phyloP scores from a whole-genome alignment of 1,140 invertebrate genomes.

The Ooceraea biroi region DNA sequence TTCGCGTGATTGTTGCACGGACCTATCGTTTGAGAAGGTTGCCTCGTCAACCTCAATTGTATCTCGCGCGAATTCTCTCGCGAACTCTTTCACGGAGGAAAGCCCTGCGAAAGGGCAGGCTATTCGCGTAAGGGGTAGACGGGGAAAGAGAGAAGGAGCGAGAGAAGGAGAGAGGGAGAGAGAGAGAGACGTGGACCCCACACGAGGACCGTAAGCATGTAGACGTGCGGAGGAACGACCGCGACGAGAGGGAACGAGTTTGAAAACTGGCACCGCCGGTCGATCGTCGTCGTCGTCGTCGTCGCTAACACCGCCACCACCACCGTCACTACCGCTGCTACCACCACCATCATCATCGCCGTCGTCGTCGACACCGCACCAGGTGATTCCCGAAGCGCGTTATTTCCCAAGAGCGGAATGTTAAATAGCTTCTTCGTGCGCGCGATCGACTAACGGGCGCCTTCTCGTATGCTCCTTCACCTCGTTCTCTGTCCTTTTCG shows the following conservation, averaged over 20 bases:
- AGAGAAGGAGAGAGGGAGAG: constrained; percentile 28
- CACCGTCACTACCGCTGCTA: too few species aligned
- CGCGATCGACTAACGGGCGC: constrained; percentile 74
- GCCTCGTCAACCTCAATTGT: too few species aligned
- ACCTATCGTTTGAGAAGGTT: background rate
- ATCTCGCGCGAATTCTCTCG: constrained; percentile 33
- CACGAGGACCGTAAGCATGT: constrained; percentile 36
- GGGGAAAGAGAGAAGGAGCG: background rate
- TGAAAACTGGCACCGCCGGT: constrained; percentile 76
- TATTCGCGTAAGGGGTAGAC: constrained; percentile 14
- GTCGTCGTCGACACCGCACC: constrained; percentile 40
- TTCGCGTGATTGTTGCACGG: constrained; percentile 1
- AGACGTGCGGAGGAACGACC: constrained; percentile 55
- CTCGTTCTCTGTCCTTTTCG: constrained; percentile 32
- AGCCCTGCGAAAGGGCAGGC: background rate
- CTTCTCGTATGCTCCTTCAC: constrained; percentile 67
- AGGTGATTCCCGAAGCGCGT: constrained; percentile 72
- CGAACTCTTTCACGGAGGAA: too few species aligned
- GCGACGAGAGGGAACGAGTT: constrained; percentile 72
- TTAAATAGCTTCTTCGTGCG: constrained; percentile 69
- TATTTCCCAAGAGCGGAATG: constrained; percentile 68
- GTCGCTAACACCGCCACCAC: too few species aligned
- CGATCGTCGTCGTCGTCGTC: constrained; percentile 18
- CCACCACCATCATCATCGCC: too few species aligned
- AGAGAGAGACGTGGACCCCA: background rate